phyloP scores from a whole-genome alignment of 2,797 vertebrate species.

The Amblyopsis hoosieri region DNA sequence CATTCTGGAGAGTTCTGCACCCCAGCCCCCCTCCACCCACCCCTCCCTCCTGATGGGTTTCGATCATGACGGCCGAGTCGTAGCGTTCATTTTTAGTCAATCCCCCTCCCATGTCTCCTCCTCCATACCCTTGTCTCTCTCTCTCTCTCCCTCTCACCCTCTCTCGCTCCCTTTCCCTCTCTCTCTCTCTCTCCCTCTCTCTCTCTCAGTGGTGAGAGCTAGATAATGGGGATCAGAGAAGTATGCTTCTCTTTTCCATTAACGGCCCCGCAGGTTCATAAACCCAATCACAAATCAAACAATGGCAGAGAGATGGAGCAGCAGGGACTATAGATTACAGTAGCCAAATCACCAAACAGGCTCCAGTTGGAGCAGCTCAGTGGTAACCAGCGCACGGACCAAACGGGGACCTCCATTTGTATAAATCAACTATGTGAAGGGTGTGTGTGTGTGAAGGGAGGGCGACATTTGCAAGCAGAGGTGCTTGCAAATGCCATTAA shows the following conservation, averaged over 20 bases:
- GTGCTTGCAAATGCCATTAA: slow-evolving; percentile 38
- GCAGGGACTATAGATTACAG: slow-evolving; percentile 45
- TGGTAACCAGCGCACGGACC: slow-evolving; percentile 36
- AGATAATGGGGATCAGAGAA: slow-evolving; percentile 69
- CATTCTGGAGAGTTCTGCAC: background rate
- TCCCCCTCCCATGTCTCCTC: slow-evolving; percentile 29
- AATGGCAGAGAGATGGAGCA: slow-evolving; percentile 59
- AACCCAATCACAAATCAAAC: slow-evolving; percentile 72
- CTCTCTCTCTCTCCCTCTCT: background rate
- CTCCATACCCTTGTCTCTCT: slow-evolving; percentile 51
- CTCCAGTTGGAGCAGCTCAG: slow-evolving; percentile 44
- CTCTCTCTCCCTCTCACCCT: background rate
- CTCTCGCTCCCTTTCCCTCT: background rate
- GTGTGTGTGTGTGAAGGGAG: background rate
- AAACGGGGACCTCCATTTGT: slow-evolving; percentile 42
- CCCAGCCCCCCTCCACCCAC: slow-evolving; percentile 14
- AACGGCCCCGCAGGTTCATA: slow-evolving; percentile 67
- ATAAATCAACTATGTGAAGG: slow-evolving; percentile 6
- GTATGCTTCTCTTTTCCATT: slow-evolving; percentile 65
- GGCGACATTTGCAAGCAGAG: background rate
- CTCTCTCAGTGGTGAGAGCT: slow-evolving; percentile 54
- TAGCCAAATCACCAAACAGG: slow-evolving; percentile 43
- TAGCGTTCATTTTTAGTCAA: slow-evolving; percentile 1
- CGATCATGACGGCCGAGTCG: slow-evolving; percentile 54
- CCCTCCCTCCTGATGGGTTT: slow-evolving; percentile 42